Percentiles rank a stretch among this genome's conserved stretches.
Conservation (phyloP, 2,113 vertebrate species). For the Oxygymnocypris stewartii region DNA sequence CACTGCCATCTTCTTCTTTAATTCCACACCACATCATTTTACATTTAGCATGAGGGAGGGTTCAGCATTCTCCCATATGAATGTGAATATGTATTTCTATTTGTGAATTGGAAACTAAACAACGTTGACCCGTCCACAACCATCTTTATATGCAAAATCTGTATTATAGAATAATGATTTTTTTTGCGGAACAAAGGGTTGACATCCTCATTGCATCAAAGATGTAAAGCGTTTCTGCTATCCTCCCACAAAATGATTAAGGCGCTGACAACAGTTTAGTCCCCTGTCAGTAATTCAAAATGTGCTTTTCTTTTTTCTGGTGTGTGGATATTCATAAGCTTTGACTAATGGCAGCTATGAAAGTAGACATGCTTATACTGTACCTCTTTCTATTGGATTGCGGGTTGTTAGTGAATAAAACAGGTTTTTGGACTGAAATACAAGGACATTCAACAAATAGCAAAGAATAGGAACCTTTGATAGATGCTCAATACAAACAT, state of each 20-base stretch:
- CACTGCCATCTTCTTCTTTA: conserved; percentile 53
- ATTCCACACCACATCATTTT: conserved; percentile 55
- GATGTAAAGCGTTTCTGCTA: conserved; percentile 4
- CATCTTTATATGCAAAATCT: neutral
- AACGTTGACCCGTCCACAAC: neutral
- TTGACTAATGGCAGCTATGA: conserved; percentile 18
- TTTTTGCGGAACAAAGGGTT: neutral
- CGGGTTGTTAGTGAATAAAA: neutral
- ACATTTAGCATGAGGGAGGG: neutral
- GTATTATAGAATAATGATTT: neutral
- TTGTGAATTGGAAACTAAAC: neutral
- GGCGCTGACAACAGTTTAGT: neutral
- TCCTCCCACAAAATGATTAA: neutral
- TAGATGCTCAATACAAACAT: neutral
- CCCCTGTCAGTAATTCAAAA: neutral
- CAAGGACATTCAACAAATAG: neutral
- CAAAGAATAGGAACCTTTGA: neutral
- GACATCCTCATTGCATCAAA: conserved; percentile 11
- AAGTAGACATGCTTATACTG: neutral
- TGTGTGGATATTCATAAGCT: conserved; percentile 12
- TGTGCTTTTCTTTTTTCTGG: conserved; percentile 7
- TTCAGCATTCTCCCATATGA: neutral
- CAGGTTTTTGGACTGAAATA: neutral
- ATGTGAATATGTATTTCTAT: neutral
- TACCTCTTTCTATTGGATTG: neutral